Conservation (phyloP, 2,888 invertebrate genomes). For the Ormyrus thymus region DNA sequence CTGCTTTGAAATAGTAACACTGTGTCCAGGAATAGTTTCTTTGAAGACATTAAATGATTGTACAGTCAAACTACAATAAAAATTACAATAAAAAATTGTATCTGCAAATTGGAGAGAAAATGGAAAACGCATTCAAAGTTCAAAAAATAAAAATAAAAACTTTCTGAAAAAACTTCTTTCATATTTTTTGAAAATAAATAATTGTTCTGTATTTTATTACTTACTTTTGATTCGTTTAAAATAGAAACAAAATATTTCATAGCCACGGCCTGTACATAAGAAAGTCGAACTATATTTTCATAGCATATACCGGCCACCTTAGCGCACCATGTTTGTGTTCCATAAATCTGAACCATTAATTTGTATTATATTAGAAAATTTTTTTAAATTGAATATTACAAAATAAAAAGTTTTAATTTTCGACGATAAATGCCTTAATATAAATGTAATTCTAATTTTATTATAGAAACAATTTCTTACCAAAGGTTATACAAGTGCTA, state of each 20-base stretch:
- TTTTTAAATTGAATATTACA: background rate
- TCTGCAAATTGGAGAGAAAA: too few relatives aligned
- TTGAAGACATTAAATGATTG: too few relatives aligned
- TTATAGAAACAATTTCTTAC: constrained; percentile 4
- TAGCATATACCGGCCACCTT: background rate
- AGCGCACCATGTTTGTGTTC: constrained; percentile 19
- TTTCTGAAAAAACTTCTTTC: background rate
- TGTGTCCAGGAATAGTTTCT: too few relatives aligned
- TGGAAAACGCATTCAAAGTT: too few relatives aligned
- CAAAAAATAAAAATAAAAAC: background rate
- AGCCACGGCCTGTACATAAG: background rate
- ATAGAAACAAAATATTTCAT: constrained; percentile 3
- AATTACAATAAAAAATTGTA: too few relatives aligned
- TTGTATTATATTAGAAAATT: background rate
- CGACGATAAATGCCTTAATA: background rate
- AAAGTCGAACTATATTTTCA: constrained; percentile 14
- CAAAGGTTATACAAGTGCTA: background rate
- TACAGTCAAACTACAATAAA: too few relatives aligned
- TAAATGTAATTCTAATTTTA: background rate
- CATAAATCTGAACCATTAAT: background rate
- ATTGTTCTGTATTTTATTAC: too few relatives aligned
- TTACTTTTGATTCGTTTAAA: constrained; percentile 1
- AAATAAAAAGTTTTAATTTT: background rate
- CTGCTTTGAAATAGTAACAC: too few relatives aligned
- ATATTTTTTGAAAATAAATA: too few relatives aligned